A percentile compares a stretch with the other conserved stretches of the same genome.
Conservation (phyloP, 2,113 vertebrate species). For the Chloropsis hardwickii region DNA sequence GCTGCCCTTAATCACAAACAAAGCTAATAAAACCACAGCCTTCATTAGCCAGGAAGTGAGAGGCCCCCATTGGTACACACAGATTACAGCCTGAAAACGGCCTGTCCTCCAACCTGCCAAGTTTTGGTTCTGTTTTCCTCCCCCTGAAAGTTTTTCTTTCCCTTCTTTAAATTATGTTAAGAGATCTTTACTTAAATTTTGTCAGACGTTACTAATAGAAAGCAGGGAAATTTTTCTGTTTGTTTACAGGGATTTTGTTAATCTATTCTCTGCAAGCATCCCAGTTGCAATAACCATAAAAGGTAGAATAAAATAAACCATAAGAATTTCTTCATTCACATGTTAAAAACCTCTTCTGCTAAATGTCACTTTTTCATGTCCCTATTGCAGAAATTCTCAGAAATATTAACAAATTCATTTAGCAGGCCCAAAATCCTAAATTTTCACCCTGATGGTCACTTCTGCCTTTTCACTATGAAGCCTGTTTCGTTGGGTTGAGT, state of each 20-base stretch:
- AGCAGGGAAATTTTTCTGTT: not conserved
- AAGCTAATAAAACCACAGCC: constrained; percentile 75
- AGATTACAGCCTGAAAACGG: constrained; percentile 73
- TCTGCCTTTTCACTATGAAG: not conserved
- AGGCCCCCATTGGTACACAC: constrained; percentile 65
- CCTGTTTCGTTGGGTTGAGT: fast-evolving
- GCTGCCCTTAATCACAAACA: constrained; percentile 73
- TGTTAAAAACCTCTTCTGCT: not conserved
- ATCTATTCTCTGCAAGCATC: not conserved
- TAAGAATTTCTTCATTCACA: not conserved
- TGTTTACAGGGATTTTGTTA: not conserved
- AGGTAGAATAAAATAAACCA: not conserved
- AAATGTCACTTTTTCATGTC: not conserved
- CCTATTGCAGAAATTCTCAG: not conserved
- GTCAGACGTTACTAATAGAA: not conserved
- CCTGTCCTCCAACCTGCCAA: constrained; percentile 69
- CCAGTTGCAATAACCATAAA: not conserved
- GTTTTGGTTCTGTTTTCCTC: constrained; percentile 72
- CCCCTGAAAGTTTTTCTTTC: not conserved
- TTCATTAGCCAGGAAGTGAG: constrained; percentile 78
- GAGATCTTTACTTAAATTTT: not conserved
- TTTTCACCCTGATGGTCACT: not conserved
- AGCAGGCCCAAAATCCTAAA: not conserved
- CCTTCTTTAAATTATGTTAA: constrained; percentile 17
- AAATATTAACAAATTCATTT: constrained; percentile 32